Evolutionary conservation across 2,888 invertebrate species (phyloP).

Genomic region (Troilus luridus): DNA sequence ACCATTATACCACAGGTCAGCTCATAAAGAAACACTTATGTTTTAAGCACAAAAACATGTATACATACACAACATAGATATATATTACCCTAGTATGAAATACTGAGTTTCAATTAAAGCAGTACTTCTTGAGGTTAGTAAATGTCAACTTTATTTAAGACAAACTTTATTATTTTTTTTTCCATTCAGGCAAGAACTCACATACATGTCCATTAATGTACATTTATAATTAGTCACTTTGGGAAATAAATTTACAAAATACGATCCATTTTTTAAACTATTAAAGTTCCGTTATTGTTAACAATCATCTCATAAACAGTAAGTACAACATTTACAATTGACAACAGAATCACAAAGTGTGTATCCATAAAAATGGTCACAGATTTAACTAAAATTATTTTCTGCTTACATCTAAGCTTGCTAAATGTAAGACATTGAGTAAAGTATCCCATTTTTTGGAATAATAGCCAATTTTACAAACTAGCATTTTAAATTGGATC

Average conservation of each 20-base stretch:
- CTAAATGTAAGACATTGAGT: neutral
- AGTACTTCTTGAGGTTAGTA: neutral
- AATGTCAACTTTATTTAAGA: neutral
- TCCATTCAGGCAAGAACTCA: neutral
- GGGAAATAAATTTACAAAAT: constrained; percentile 34
- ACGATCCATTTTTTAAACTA: neutral
- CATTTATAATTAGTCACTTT: constrained; percentile 41
- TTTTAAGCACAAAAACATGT: no score
- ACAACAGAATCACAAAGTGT: neutral
- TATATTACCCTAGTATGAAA: no score
- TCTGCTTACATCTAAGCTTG: constrained; percentile 11
- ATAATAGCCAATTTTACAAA: constrained; percentile 11
- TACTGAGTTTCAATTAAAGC: neutral
- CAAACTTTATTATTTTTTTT: constrained; percentile 10
- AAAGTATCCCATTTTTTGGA: neutral
- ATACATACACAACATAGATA: no score
- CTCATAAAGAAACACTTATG: no score
- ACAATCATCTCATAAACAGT: neutral
- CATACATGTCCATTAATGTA: neutral
- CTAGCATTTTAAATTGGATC: neutral
- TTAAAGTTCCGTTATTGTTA: neutral
- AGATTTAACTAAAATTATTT: neutral
- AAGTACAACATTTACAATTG: constrained; percentile 17
- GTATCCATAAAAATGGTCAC: no score
- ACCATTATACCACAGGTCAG: no score